Evolutionary conservation across 1,140 invertebrate genomes (phyloP).

Genomic region (Probaryconus sp.): DNA sequence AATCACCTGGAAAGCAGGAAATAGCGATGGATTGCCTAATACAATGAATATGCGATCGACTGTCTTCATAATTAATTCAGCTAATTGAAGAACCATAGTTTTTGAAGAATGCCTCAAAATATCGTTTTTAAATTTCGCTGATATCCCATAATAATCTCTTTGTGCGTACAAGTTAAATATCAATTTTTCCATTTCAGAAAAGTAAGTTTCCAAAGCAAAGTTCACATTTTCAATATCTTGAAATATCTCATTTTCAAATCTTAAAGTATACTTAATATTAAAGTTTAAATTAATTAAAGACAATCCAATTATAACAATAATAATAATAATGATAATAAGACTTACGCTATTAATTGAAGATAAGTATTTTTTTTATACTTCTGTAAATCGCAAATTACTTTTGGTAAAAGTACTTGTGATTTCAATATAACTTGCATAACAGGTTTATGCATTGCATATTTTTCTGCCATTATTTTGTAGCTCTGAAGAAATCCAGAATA

Average conservation of each 20-base stretch:
- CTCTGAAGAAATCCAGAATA: constrained; percentile 80
- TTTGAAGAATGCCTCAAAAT: constrained; percentile 73
- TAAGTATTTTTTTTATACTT: constrained; percentile 74
- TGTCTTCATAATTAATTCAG: constrained; percentile 76
- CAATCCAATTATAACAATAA: constrained; percentile 2
- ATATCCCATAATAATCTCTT: constrained; percentile 68
- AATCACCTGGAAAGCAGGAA: constrained; percentile 77
- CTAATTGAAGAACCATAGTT: constrained; percentile 79
- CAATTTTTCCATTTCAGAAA: constrained; percentile 66
- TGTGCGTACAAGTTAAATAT: constrained; percentile 62
- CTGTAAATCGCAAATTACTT: constrained; percentile 78
- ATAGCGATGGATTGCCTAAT: constrained; percentile 68
- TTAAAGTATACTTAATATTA: not conserved
- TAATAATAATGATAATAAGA: constrained; percentile 2
- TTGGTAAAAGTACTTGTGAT: constrained; percentile 79
- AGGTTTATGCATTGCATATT: constrained; percentile 81
- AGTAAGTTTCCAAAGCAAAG: constrained; percentile 11
- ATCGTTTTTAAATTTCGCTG: constrained; percentile 27
- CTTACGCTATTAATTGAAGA: constrained; percentile 64
- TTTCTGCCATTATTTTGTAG: constrained; percentile 78
- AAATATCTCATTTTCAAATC: constrained; percentile 28
- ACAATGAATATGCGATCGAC: constrained; percentile 78
- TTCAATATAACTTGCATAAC: constrained; percentile 80
- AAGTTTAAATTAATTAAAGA: too few relatives aligned
- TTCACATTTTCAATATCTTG: constrained; percentile 28